Percentiles rank a stretch among this genome's conserved stretches.
Conservation (phyloP, 2,888 invertebrate genomes). For the Melanotus villosus region DNA sequence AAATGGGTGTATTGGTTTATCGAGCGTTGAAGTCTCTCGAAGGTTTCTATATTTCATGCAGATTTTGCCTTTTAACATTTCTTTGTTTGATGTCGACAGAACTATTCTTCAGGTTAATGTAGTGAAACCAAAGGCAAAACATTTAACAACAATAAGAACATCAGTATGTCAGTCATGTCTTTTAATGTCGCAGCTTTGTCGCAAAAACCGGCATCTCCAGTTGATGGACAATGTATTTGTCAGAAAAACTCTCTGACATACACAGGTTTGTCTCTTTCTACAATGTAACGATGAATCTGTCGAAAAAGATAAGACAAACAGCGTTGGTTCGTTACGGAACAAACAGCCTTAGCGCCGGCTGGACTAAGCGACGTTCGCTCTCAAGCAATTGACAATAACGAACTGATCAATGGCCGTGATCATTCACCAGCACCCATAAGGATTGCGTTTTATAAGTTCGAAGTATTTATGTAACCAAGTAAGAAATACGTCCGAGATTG, state of each 20-base stretch:
- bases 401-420: conserved; percentile 51
- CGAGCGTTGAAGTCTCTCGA: no score
- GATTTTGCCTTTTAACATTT: no score
- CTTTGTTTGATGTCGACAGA: neutral
- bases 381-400: conserved; percentile 47
- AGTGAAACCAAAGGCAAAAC: conserved; percentile 28
- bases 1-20: no score
- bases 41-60: no score
- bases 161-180: conserved; percentile 50
- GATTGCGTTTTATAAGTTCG: conserved; percentile 32
- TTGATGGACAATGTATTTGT: conserved; percentile 46
- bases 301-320: conserved; percentile 27
- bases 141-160: conserved; percentile 44
- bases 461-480: conserved; percentile 34
- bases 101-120: conserved; percentile 3
- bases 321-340: conserved; percentile 20
- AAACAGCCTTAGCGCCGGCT: conserved; percentile 47
- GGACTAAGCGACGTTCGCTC: conserved; percentile 45
- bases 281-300: neutral
- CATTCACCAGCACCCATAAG: conserved; percentile 41
- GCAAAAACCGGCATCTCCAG: conserved; percentile 49
- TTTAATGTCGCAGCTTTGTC: conserved; percentile 50
- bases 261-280: conserved; percentile 37
- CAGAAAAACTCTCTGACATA: conserved; percentile 30
- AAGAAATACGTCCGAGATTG: conserved; percentile 46